These are phyloP conservation scores for Agapetus fuscipes DNA, from an alignment of 2,888 invertebrate species.

Conservation along the genomic window DNA sequence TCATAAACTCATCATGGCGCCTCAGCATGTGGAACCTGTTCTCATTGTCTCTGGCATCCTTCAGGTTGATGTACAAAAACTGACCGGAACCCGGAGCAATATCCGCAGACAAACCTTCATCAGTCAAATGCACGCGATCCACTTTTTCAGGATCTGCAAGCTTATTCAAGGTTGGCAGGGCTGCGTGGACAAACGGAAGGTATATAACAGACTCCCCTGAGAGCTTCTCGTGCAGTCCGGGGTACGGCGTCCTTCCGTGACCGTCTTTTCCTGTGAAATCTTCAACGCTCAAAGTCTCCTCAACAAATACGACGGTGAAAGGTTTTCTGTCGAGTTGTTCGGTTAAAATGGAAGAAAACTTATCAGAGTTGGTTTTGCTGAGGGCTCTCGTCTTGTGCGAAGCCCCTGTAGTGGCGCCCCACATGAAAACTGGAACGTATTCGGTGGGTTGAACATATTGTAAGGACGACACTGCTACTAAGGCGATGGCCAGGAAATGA, in stretches of 20 bases:
- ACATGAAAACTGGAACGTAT: constrained; percentile 49
- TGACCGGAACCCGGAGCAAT: constrained; percentile 35
- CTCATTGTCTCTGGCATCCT: constrained; percentile 48
- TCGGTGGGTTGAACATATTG: constrained; percentile 25
- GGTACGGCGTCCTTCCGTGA: constrained; percentile 33
- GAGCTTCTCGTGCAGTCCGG: constrained; percentile 33
- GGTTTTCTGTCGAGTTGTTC: constrained; percentile 32
- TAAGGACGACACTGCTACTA: too few relatives aligned
- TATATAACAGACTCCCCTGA: constrained; percentile 35
- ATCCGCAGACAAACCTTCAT: constrained; percentile 32
- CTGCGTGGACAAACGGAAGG: constrained; percentile 52
- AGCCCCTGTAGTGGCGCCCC: constrained; percentile 36
- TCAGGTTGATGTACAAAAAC: constrained; percentile 46
- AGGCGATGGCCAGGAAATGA: too few relatives aligned
- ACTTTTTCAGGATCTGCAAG: constrained; percentile 34
- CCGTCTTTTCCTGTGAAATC: constrained; percentile 44
- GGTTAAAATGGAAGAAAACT: constrained; percentile 33
- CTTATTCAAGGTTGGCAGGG: constrained; percentile 45
- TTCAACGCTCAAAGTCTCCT: constrained; percentile 47
- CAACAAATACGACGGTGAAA: constrained; percentile 43
- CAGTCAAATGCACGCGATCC: constrained; percentile 33
- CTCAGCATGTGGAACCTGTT: constrained; percentile 44
- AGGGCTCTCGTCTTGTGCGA: constrained; percentile 31
- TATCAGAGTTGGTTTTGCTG: constrained; percentile 26
- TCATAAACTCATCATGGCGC: constrained; percentile 52